These are phyloP conservation scores for Andrena minutula DNA, from an alignment of 2,888 invertebrate genomes.

Conservation along the genomic window DNA sequence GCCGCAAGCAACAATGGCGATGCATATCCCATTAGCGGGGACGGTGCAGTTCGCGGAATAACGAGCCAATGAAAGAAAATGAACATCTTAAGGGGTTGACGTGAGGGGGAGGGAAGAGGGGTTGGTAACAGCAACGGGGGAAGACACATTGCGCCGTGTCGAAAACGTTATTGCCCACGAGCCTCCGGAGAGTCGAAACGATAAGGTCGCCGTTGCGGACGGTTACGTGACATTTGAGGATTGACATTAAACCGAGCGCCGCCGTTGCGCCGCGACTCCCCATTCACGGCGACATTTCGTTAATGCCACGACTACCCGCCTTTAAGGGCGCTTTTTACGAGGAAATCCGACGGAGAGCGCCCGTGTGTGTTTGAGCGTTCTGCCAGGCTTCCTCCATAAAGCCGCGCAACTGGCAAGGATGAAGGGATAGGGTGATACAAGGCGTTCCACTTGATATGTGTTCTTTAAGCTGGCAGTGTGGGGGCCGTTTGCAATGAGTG, in stretches of 20 bases:
- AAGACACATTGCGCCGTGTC: conserved; percentile 62
- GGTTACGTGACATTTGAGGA: conserved; percentile 83
- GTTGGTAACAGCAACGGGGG: background rate
- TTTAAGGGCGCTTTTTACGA: conserved; percentile 79
- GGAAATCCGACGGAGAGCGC: conserved; percentile 71
- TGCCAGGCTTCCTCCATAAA: no score
- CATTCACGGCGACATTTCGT: conserved; percentile 78
- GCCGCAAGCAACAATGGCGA: conserved; percentile 52
- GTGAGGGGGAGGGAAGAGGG: background rate
- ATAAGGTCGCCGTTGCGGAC: conserved; percentile 69
- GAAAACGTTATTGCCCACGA: conserved; percentile 65
- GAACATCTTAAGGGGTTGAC: conserved; percentile 51
- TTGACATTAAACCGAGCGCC: conserved; percentile 80
- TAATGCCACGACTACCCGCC: conserved; percentile 79
- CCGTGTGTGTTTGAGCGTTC: conserved; percentile 10
- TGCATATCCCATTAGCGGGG: conserved; percentile 71
- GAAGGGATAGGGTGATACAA: no score
- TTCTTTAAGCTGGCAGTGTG: no score
- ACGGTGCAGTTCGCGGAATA: conserved; percentile 57
- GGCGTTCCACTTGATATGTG: no score
- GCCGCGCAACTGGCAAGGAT: no score
- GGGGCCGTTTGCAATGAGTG: no score
- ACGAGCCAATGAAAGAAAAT: conserved; percentile 68
- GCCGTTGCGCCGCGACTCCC: conserved; percentile 56
- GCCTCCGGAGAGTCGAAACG: conserved; percentile 64